These are phyloP conservation scores for Platysteira castanea DNA, from an alignment of 2,113 vertebrate genomes.

Conservation along the genomic window DNA sequence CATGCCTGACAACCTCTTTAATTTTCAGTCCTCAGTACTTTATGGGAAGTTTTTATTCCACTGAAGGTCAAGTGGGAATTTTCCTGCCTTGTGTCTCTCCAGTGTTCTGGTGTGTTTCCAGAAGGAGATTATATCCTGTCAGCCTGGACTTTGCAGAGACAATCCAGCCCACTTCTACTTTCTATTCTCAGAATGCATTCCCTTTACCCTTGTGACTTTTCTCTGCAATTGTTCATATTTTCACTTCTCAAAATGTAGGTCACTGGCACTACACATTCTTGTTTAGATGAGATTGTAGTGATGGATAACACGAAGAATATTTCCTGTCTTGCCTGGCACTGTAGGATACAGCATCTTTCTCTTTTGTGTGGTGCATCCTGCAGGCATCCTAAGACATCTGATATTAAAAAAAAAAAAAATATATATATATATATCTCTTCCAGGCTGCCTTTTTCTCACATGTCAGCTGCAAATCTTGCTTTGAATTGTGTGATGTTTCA, in stretches of 20 bases:
- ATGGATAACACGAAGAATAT: background rate
- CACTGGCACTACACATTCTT: background rate
- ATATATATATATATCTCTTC: background rate
- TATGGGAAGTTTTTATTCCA: background rate
- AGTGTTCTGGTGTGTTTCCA: background rate
- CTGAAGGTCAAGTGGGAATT: background rate
- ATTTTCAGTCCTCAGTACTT: background rate
- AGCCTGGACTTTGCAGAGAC: background rate
- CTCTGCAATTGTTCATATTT: background rate
- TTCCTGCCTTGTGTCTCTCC: background rate
- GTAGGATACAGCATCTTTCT: background rate
- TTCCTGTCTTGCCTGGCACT: background rate
- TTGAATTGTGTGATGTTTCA: conserved; percentile 5
- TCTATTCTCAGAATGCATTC: background rate
- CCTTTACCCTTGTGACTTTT: background rate
- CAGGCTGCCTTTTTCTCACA: background rate
- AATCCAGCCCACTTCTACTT: background rate
- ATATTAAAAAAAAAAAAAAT: too few species aligned
- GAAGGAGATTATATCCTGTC: background rate
- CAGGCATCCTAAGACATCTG: background rate
- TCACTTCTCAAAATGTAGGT: background rate
- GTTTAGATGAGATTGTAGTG: background rate
- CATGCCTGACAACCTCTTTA: background rate
- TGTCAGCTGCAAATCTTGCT: background rate
- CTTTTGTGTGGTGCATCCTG: background rate